Conservation (phyloP, 1,140 invertebrate genomes). For the Drosophila gunungcola region DNA sequence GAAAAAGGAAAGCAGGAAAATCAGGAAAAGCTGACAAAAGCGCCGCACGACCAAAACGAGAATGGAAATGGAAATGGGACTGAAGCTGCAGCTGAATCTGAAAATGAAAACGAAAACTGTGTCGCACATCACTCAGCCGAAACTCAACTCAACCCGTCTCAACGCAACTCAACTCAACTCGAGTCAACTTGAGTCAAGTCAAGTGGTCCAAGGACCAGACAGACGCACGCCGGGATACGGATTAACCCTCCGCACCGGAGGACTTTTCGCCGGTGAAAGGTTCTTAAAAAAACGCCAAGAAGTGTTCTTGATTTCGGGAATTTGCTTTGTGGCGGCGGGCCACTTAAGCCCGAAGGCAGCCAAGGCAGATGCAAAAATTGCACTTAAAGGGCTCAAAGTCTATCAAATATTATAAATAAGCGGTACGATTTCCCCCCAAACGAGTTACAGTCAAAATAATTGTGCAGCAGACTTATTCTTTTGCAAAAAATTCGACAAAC, state of each 20-base stretch:
- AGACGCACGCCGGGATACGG: constrained; percentile 21
- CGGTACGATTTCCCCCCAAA: too few relatives aligned
- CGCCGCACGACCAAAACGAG: constrained; percentile 34
- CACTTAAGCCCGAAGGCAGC: background rate
- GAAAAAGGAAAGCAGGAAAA: constrained; percentile 6
- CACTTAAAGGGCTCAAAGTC: background rate
- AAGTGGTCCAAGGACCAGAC: constrained; percentile 36
- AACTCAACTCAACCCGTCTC: constrained; percentile 27
- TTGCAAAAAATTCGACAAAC: too few relatives aligned
- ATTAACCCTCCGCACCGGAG: constrained; percentile 25
- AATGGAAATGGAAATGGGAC: constrained; percentile 26
- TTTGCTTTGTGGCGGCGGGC: constrained; percentile 1
- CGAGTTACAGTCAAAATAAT: too few relatives aligned
- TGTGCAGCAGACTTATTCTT: too few relatives aligned
- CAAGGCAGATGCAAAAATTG: background rate
- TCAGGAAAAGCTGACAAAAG: constrained; percentile 32
- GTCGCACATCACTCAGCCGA: constrained; percentile 52
- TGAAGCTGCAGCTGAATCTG: constrained; percentile 11
- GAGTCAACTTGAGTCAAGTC: constrained; percentile 34
- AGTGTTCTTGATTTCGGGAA: constrained; percentile 20
- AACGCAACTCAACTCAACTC: constrained; percentile 19
- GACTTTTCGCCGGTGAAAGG: constrained; percentile 10
- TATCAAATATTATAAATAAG: background rate
- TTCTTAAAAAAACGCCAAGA: constrained; percentile 29
- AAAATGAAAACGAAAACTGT: constrained; percentile 50